These are phyloP conservation scores for Sesia apiformis DNA, from an alignment of 2,888 invertebrate species.

Conservation along the genomic window DNA sequence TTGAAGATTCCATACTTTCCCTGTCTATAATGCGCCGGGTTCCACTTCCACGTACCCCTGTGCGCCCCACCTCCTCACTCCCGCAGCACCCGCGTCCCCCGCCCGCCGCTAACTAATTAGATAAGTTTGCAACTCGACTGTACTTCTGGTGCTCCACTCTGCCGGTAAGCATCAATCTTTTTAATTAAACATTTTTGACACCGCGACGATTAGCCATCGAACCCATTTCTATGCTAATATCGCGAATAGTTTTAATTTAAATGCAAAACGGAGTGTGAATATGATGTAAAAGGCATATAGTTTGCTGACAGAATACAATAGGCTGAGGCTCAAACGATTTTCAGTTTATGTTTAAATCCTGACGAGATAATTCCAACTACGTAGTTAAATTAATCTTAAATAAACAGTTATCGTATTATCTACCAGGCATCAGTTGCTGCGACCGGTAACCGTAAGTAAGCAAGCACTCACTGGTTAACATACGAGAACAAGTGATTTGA, in stretches of 20 bases:
- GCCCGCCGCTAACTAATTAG: conserved; percentile 58
- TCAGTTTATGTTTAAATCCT: not conserved
- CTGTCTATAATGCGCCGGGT: not conserved
- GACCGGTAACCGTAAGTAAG: too few relatives aligned
- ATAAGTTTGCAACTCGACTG: conserved; percentile 73
- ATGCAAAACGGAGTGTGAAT: conserved; percentile 5
- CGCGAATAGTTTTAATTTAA: conserved; percentile 35
- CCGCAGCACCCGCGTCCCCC: conserved; percentile 3
- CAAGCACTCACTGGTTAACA: too few relatives aligned
- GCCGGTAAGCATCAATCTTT: conserved; percentile 73
- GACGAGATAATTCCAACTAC: not conserved
- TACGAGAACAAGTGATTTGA: too few relatives aligned
- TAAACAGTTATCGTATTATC: too few relatives aligned
- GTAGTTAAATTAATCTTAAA: too few relatives aligned
- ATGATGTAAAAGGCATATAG: conserved; percentile 2
- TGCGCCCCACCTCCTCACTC: conserved; percentile 16
- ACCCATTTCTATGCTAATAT: conserved; percentile 60
- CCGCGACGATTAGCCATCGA: conserved; percentile 67
- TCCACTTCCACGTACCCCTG: not conserved
- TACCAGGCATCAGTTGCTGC: too few relatives aligned
- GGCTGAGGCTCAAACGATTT: not conserved
- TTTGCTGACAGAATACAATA: conserved; percentile 4
- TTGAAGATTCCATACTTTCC: not conserved
- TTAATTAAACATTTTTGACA: conserved; percentile 75
- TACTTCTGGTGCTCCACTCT: conserved; percentile 66